Evolutionary conservation across 2,888 invertebrate species (phyloP).

Genomic region (Hermaeophaga mercurialis): DNA sequence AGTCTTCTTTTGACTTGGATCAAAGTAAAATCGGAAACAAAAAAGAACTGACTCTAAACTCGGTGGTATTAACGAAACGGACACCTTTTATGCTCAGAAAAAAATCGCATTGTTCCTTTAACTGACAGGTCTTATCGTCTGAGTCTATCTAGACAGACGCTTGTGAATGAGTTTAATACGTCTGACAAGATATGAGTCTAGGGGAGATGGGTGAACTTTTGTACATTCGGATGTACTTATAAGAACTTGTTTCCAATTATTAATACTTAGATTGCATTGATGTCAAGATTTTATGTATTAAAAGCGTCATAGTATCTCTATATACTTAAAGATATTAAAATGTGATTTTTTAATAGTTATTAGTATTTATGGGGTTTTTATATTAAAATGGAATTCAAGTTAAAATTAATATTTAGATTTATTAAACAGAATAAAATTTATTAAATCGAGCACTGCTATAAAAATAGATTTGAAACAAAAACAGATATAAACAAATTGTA

Average conservation of each 20-base stretch:
- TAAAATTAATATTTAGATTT: no score
- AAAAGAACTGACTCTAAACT: conserved; percentile 2
- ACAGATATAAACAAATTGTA: no score
- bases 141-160: conserved; percentile 24
- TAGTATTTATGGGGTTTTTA: no score
- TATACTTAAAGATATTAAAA: no score
- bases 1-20: neutral
- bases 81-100: conserved; percentile 11
- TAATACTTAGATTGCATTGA: neutral
- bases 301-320: no score
- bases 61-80: conserved; percentile 9
- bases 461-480: no score
- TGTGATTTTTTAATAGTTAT: no score
- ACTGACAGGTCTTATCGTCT: conserved; percentile 22
- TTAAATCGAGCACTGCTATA: no score
- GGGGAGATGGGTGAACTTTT: conserved; percentile 6
- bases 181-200: conserved; percentile 15
- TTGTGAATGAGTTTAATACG: conserved; percentile 26
- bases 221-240: neutral
- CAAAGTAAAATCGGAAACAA: conserved; percentile 2
- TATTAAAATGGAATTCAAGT: no score
- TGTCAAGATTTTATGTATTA: no score
- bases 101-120: conserved; percentile 25
- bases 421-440: no score
- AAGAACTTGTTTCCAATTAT: no score